phyloP scores from a whole-genome alignment of 2,888 invertebrate genomes.

The Drosophila lutescens region DNA sequence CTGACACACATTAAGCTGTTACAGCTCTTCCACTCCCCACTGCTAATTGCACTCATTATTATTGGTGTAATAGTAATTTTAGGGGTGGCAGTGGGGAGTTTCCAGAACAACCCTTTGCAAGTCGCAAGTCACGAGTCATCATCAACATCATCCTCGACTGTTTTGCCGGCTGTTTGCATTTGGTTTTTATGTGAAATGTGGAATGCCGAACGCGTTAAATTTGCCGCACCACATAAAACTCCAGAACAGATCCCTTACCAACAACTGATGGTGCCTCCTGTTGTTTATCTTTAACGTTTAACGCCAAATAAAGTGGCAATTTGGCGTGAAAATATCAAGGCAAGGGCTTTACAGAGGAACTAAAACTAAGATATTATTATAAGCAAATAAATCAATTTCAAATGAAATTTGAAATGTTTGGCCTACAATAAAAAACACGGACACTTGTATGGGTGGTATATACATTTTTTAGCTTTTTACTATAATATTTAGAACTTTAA shows the following conservation, averaged over 20 bases:
- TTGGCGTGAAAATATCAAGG: constrained; percentile 58
- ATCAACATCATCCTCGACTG: constrained; percentile 19
- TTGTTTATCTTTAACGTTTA: constrained; percentile 58
- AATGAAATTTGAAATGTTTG: too few species aligned
- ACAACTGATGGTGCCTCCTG: constrained; percentile 33
- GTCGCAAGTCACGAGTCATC: constrained; percentile 28
- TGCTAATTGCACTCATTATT: constrained; percentile 76
- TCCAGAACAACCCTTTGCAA: constrained; percentile 7
- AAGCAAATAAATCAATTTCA: neutral
- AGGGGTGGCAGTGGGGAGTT: constrained; percentile 17
- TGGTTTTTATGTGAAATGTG: constrained; percentile 64
- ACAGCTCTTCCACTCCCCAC: constrained; percentile 14
- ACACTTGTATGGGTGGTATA: too few species aligned
- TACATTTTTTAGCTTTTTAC: too few species aligned
- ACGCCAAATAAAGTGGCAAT: constrained; percentile 63
- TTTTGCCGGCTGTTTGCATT: constrained; percentile 63
- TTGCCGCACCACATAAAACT: constrained; percentile 59
- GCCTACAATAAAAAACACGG: too few species aligned
- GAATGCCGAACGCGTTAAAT: constrained; percentile 47
- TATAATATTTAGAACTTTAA: too few species aligned
- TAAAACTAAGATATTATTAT: neutral
- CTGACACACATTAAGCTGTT: constrained; percentile 76
- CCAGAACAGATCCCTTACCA: constrained; percentile 7
- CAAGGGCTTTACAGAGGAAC: too few species aligned
- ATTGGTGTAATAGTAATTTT: constrained; percentile 64